Conservation (phyloP, 2,797 vertebrate genomes). For the Gymnothorax javanicus region DNA sequence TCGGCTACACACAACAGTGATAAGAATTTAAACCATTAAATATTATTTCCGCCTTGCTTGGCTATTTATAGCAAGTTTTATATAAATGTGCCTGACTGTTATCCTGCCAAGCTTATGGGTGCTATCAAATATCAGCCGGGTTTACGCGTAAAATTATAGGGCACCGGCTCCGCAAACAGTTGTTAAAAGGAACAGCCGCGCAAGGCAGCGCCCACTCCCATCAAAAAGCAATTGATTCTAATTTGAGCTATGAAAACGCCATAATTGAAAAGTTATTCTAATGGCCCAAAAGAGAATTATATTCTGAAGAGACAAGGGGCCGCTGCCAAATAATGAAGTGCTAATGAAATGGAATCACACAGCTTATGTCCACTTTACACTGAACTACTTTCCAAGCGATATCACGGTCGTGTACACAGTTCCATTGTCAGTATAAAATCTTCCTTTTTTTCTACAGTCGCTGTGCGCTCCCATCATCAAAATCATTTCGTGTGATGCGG, state of each 20-base stretch:
- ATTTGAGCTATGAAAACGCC: slow-evolving; percentile 24
- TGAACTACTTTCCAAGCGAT: too few relatives aligned
- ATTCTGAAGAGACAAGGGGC: slow-evolving; percentile 1
- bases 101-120: background rate
- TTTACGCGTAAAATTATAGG: slow-evolving; percentile 21
- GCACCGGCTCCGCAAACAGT: background rate
- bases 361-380: too few relatives aligned
- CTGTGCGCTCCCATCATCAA: too few relatives aligned
- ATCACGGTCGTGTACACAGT: too few relatives aligned
- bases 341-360: slow-evolving; percentile 21
- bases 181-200: slow-evolving; percentile 16
- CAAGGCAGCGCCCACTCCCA: slow-evolving; percentile 4
- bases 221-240: slow-evolving; percentile 27
- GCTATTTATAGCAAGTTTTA: slow-evolving; percentile 1
- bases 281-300: slow-evolving; percentile 30
- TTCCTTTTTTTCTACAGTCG: too few relatives aligned
- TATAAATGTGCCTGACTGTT: slow-evolving; percentile 5
- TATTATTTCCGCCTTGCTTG: background rate
- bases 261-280: slow-evolving; percentile 35
- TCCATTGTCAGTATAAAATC: too few relatives aligned
- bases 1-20: background rate
- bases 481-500: too few relatives aligned
- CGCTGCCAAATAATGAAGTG: slow-evolving; percentile 1
- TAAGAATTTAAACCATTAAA: background rate
- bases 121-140: slow-evolving; percentile 22